Base-by-base conservation (phyloP, 2,797 vertebrate species). In the Siniperca undulata region DNA sequence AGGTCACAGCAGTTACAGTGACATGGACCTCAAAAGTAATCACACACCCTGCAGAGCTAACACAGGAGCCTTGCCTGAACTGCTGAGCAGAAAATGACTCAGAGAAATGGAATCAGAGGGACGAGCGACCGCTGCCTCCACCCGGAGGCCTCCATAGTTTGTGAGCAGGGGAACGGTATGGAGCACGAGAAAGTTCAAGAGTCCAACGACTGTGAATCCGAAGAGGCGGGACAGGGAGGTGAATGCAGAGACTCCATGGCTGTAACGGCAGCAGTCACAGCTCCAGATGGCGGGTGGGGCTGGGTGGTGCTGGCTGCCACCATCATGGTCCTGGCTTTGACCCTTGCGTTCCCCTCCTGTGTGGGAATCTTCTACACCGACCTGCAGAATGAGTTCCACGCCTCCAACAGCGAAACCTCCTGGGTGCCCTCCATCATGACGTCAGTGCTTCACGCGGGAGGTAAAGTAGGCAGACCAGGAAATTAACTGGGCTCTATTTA, bases 371-470 rank as follows among this genome's bases (percentile, higher is more conserved):
- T 98, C 94, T 99, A 98, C 96, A 97, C 91, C 0, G 97, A 99
- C 64, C 94, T 99, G 69, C 98, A 99, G 94, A 93, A 13, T 0
- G 97, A 98, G 60, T 99, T 99, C 86, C 90, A 96, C 4, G 97
- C 97, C 81, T 94, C 94, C 94, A 99, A 98, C 87, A 98, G 97
- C 0, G 92, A 98, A 89, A 99, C 97, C 0, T 99, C 98, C 0
- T 99, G 97, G 98, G 97, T 99, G 83, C 97, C 98, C 0, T 98
- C 98, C 89, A 97, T 99, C 92, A 96, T 97, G 95, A 97, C 94
- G 0, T 96, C 98, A 0, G 94, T 95, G 90, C 94, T 99, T 52
- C 96, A 99, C 0, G 97, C 96, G 14, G 98, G 98, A 78, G 98
- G 98, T 99, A 91, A 83, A 70, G 46, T 38, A n/a, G 19, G 5